Evolutionary conservation across 2,797 vertebrate species (phyloP).

Genomic region (Odontamblyopus lacepedii): DNA sequence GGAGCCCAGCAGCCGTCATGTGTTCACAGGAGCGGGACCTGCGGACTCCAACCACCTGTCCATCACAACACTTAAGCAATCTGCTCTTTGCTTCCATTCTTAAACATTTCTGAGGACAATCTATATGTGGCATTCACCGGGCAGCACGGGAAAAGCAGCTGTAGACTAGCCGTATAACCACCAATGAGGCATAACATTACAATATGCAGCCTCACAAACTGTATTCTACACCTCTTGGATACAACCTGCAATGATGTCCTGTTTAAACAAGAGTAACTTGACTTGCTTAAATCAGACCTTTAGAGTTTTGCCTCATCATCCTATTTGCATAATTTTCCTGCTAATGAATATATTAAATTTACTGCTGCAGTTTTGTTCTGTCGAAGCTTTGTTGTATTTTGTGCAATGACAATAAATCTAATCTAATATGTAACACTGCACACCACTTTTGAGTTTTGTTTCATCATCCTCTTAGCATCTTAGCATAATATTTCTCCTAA

Average conservation of each 20-base stretch:
- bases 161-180: background rate
- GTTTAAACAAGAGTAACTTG: background rate
- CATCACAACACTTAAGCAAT: constrained; percentile 32
- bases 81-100: constrained; percentile 24
- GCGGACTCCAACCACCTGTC: constrained; percentile 49
- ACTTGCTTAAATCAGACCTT: background rate
- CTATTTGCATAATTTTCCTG: background rate
- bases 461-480: background rate
- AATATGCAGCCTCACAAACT: background rate
- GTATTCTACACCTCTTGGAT: background rate
- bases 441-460: no score
- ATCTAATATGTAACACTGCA: no score
- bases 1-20: constrained; percentile 9
- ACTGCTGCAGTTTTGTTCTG: no score
- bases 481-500: background rate
- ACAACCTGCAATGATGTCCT: background rate
- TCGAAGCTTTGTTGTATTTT: no score
- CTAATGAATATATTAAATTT: no score
- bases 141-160: background rate
- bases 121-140: background rate
- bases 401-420: no score
- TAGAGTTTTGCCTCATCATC: no score
- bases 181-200: background rate
- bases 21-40: constrained; percentile 32
- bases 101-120: background rate